Conservation (phyloP, 2,113 vertebrate species). For the Clupea harengus region DNA sequence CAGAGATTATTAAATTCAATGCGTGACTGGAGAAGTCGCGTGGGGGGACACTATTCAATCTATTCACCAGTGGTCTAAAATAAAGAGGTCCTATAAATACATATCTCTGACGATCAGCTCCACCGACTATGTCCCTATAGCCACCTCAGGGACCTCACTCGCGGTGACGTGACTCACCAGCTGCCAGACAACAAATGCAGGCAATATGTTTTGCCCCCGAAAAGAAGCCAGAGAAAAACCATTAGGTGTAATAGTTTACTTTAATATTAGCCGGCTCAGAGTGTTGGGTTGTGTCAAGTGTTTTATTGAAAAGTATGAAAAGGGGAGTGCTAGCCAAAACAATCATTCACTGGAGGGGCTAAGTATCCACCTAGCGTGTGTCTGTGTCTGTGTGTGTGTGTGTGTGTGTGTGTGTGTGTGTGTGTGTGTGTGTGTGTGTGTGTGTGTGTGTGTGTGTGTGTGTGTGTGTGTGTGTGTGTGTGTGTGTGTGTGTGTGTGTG, state of each 20-base stretch:
- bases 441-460: neutral
- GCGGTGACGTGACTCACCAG: neutral
- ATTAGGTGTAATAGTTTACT: neutral
- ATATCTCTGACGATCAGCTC: neutral
- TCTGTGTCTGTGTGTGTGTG: too few relatives aligned
- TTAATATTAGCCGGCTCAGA: neutral
- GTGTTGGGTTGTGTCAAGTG: too few relatives aligned
- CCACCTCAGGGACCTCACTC: neutral
- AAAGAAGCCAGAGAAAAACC: neutral
- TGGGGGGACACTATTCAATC: neutral
- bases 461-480: neutral
- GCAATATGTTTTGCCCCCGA: neutral
- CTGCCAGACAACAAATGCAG: neutral
- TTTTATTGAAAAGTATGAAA: too few relatives aligned
- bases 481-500: conserved; percentile 2
- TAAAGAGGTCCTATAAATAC: neutral
- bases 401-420: neutral
- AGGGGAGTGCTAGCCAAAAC: too few relatives aligned
- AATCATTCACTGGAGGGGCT: too few relatives aligned
- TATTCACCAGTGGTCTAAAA: neutral
- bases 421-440: too few relatives aligned
- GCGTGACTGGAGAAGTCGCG: neutral
- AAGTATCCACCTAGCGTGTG: too few relatives aligned
- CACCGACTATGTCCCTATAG: neutral
- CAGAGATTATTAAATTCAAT: neutral